Percentiles rank a stretch among this genome's conserved stretches.
Evolutionary conservation across 2,888 invertebrate genomes (phyloP).

Genomic region (Mechanitis mazaeus): DNA sequence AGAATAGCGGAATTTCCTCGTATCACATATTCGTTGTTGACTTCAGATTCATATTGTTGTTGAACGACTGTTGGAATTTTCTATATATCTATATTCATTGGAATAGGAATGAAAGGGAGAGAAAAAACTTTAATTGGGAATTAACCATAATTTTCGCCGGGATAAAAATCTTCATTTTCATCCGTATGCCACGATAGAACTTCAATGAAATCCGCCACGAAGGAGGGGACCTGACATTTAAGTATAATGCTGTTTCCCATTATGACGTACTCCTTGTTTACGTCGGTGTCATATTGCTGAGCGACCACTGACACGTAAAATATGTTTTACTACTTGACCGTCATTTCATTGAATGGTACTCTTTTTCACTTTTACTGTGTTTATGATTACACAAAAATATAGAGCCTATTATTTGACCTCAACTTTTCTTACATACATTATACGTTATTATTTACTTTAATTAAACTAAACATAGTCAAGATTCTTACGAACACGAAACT

Average conservation of each 20-base stretch:
- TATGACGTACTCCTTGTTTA: conserved; percentile 90
- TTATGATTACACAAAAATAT: no score
- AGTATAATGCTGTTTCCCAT: conserved; percentile 87
- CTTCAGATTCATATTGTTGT: conserved; percentile 93
- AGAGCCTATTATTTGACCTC: no score
- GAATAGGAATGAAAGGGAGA: conserved; percentile 23
- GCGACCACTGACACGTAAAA: conserved; percentile 79
- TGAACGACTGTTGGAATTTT: conserved; percentile 83
- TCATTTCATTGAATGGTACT: background rate
- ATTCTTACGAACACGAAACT: no score
- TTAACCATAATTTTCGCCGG: conserved; percentile 79
- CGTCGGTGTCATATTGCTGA: conserved; percentile 88
- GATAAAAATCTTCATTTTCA: conserved; percentile 83
- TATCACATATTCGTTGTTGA: conserved; percentile 94
- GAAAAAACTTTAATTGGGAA: conserved; percentile 25
- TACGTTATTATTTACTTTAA: no score
- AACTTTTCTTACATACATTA: no score
- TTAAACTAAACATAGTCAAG: no score
- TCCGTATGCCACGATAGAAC: conserved; percentile 89
- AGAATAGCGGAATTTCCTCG: conserved; percentile 91
- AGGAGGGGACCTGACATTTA: conserved; percentile 90
- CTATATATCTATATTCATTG: conserved; percentile 19
- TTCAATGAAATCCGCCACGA: conserved; percentile 90
- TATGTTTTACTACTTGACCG: background rate
- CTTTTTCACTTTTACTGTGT: no score